Evolutionary conservation across 2,888 invertebrate genomes (phyloP).

Genomic region (Watsonalla binaria): DNA sequence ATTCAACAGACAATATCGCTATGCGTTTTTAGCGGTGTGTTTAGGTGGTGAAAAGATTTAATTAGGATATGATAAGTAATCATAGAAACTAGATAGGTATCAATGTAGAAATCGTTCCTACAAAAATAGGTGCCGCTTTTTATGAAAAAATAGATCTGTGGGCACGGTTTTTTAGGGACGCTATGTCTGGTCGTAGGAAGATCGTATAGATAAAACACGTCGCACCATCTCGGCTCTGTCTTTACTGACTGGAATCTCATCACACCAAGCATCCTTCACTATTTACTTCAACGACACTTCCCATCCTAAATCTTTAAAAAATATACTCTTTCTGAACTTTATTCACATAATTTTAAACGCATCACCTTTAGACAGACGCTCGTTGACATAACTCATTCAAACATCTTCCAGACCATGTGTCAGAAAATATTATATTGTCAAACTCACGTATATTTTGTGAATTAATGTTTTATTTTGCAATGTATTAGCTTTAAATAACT

Average conservation of each 20-base stretch:
- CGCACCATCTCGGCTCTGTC: slow-evolving; percentile 8
- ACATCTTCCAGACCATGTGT: background rate
- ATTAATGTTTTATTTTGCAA: slow-evolving; percentile 12
- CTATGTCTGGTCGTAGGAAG: slow-evolving; percentile 26
- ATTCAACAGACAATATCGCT: no score
- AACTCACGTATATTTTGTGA: background rate
- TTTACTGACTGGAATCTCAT: slow-evolving; percentile 20
- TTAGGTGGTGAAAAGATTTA: no score
- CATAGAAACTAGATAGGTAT: no score
- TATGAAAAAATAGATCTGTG: background rate
- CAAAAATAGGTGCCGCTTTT: background rate
- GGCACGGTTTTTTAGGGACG: slow-evolving; percentile 9
- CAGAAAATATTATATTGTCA: background rate
- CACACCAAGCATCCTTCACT: slow-evolving; percentile 20
- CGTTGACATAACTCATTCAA: background rate
- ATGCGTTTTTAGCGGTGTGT: no score
- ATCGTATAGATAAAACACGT: slow-evolving; percentile 48
- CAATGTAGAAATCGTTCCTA: no score
- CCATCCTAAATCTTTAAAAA: background rate
- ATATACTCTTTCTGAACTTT: no score
- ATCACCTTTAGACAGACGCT: background rate
- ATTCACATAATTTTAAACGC: background rate
- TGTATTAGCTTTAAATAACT: background rate
- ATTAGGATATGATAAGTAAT: no score
- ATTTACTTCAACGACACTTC: slow-evolving; percentile 10